These are phyloP conservation scores for Dryobates pubescens DNA, from an alignment of 2,797 vertebrate species.

Conservation along the genomic window DNA sequence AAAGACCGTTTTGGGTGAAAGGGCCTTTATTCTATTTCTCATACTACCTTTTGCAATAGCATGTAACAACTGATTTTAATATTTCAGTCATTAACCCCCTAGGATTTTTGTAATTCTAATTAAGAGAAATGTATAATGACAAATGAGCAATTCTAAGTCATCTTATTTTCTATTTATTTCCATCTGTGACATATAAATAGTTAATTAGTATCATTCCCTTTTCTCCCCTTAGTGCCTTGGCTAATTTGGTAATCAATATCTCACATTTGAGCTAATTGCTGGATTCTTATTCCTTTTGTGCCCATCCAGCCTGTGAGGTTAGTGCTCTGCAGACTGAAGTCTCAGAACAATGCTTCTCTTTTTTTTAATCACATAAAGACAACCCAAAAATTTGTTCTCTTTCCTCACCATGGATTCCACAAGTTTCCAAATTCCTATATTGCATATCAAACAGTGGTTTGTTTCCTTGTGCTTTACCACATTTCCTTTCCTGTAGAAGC, in stretches of 20 bases:
- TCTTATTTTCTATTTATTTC: conserved; percentile 4
- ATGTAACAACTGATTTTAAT: not conserved
- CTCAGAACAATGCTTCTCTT: not conserved
- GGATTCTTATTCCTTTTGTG: not conserved
- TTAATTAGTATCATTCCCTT: not conserved
- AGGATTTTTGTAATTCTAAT: not conserved
- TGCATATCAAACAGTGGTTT: not conserved
- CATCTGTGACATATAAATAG: conserved; percentile 13
- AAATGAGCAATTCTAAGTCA: not conserved
- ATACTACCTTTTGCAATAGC: not conserved
- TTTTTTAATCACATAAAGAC: not conserved
- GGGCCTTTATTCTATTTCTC: not conserved
- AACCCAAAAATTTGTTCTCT: not conserved
- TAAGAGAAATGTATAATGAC: not conserved
- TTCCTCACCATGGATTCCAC: not conserved
- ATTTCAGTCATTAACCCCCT: not conserved
- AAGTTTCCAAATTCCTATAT: not conserved
- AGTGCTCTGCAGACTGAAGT: not conserved
- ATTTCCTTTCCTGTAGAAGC: not conserved
- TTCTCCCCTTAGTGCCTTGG: not conserved
- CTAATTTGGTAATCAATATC: conserved; percentile 49
- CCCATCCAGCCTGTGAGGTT: not conserved
- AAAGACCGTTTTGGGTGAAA: not conserved
- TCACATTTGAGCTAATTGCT: not conserved
- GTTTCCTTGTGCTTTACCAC: not conserved